Evolutionary conservation across 2,113 vertebrate genomes (phyloP), one percentile per base, ranked within the genome.

Genomic region (Callaeas wilsoni): DNA sequence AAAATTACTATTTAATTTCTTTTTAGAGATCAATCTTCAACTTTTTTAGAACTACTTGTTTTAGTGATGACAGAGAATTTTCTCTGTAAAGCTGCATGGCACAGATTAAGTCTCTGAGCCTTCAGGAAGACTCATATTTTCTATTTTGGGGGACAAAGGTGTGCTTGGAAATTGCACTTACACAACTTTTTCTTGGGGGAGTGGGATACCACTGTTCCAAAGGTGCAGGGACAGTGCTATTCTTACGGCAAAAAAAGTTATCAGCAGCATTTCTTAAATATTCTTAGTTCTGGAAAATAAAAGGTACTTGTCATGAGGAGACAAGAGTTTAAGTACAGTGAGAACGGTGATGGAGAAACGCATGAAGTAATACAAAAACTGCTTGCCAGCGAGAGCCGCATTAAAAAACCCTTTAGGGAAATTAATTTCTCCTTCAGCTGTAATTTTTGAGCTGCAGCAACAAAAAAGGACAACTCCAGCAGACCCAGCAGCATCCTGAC

Each of bases 341-440:
- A 78, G 63, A 89, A 77, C 0, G 0, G 39, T 10, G 62, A 75
- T 10, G 41, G 47, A 90, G 86, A 81, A 90, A 68, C 1, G 27
- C 59, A 70, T 9, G 18, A 90, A 15, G 6, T n/a, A 91, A 88
- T 30, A 73, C 9, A 74, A 50, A 21, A 93, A 70, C 30, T 84
- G 55, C 60, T 59, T 30, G 35, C 67, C 63, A 92, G 60, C 4
- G 16, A 83, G 57, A 89, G 56, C 53, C 1, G 4, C 76, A 78
- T 81, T 75, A 33, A 86, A 92, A 84, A 75, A 53, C 53, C 56
- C 83, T 93, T 86, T 32, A 70, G 94, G 93, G 93, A 96, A 94
- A 93, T 81, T 44, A 84, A 56, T 89, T 94, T 96, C 84, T 90
- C 90, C 92, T 96, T 94, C 77, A 82, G 47, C 81, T 91, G 83